A percentile compares a stretch with the other conserved stretches of the same genome.
These are phyloP conservation scores for Amiota communis DNA, from an alignment of 2,888 invertebrate species.

Conservation along the genomic window DNA sequence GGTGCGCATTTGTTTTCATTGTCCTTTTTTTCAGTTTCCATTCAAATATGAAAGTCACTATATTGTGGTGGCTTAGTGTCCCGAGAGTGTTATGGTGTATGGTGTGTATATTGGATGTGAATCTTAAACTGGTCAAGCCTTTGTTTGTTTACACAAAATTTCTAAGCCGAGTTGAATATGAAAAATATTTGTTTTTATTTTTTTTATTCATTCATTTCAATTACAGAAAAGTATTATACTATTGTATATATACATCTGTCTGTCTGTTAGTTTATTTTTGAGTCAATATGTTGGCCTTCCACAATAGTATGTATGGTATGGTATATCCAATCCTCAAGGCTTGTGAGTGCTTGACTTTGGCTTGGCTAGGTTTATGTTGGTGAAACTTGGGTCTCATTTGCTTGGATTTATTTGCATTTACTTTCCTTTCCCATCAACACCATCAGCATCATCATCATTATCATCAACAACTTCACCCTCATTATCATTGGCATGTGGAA, in stretches of 20 bases:
- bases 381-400: no score
- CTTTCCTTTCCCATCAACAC: no score
- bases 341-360: constrained; percentile 55
- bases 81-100: no score
- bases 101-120: background rate
- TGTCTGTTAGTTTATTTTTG: background rate
- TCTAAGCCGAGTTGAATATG: background rate
- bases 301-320: constrained; percentile 25
- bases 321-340: constrained; percentile 25
- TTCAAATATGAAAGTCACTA: constrained; percentile 52
- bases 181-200: no score
- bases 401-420: no score
- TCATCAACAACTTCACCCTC: no score
- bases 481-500: no score
- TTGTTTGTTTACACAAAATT: background rate
- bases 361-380: constrained; percentile 44
- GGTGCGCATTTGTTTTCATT: constrained; percentile 15
- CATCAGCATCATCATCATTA: no score
- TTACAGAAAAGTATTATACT: constrained; percentile 21
- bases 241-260: background rate
- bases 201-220: constrained; percentile 31
- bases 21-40: constrained; percentile 30
- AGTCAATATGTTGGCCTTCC: constrained; percentile 3
- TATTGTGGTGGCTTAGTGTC: no score
- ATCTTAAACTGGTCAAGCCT: background rate